phyloP scores from a whole-genome alignment of 2,797 vertebrate genomes.

The Huso huso region DNA sequence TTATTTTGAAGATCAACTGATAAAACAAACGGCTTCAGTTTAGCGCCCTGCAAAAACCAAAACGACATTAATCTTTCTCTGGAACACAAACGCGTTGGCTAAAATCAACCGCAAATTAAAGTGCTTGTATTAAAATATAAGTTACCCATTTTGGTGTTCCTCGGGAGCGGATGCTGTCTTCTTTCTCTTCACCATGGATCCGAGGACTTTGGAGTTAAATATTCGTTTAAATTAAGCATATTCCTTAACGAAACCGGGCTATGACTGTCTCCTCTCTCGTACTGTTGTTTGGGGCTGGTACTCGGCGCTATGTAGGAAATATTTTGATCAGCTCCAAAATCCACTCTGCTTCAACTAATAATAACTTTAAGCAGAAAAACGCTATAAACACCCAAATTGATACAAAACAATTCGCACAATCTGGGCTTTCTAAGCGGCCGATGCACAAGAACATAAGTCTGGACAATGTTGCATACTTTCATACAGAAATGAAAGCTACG shows the following conservation, averaged over 20 bases:
- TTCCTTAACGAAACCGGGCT: constrained; percentile 53
- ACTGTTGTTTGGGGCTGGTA: constrained; percentile 59
- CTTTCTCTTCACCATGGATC: constrained; percentile 84
- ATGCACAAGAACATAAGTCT: background rate
- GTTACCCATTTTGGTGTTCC: constrained; percentile 69
- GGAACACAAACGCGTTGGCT: constrained; percentile 49
- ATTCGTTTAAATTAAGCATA: constrained; percentile 59
- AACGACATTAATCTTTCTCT: constrained; percentile 33
- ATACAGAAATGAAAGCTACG: constrained; percentile 6
- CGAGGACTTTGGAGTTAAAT: constrained; percentile 50
- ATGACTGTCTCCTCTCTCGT: constrained; percentile 52
- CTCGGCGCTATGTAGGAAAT: constrained; percentile 61
- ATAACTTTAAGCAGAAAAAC: constrained; percentile 7
- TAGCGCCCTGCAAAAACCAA: constrained; percentile 69
- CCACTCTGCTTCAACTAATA: constrained; percentile 5
- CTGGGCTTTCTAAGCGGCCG: constrained; percentile 3
- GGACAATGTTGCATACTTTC: constrained; percentile 1
- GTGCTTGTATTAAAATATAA: constrained; percentile 47
- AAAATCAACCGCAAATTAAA: constrained; percentile 67
- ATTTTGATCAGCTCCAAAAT: constrained; percentile 28
- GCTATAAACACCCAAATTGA: background rate
- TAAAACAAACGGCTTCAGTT: constrained; percentile 63
- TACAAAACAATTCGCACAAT: background rate
- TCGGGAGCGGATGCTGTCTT: constrained; percentile 60
- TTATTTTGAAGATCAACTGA: constrained; percentile 50